Evolutionary conservation across 2,888 invertebrate species (phyloP).

Genomic region (Cacoxenus indagator): DNA sequence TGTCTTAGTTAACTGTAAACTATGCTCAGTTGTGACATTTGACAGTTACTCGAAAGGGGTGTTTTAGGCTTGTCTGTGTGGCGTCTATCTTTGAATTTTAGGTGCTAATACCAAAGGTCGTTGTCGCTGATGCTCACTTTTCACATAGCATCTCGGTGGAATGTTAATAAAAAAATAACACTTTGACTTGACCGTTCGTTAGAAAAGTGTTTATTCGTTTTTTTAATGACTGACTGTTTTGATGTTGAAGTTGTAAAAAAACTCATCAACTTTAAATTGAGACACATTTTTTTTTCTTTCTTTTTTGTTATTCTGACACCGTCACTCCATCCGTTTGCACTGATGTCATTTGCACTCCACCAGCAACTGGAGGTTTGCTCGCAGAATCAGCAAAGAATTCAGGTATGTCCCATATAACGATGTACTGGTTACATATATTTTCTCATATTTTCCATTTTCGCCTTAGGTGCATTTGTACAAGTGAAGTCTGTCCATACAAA

Average conservation of each 20-base stretch:
- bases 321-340: no score
- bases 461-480: no score
- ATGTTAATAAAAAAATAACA: neutral
- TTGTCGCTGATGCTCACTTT: neutral
- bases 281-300: no score
- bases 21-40: conserved; percentile 38
- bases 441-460: no score
- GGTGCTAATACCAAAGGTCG: neutral
- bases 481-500: no score
- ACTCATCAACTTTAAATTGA: neutral
- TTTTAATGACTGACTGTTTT: conserved; percentile 1
- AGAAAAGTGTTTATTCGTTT: neutral
- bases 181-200: neutral
- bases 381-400: no score
- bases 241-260: neutral
- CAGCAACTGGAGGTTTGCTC: no score
- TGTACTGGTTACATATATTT: no score
- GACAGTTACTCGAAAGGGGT: conserved; percentile 65
- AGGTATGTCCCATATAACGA: no score
- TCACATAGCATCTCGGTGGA: neutral
- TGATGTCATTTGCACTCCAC: no score
- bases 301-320: no score
- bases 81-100: neutral
- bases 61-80: conserved; percentile 33
- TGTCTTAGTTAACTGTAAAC: conserved; percentile 50